A percentile compares a stretch with the other conserved stretches of the same genome.
phyloP scores from a whole-genome alignment of 2,888 invertebrate genomes.

The Dicycla oo region DNA sequence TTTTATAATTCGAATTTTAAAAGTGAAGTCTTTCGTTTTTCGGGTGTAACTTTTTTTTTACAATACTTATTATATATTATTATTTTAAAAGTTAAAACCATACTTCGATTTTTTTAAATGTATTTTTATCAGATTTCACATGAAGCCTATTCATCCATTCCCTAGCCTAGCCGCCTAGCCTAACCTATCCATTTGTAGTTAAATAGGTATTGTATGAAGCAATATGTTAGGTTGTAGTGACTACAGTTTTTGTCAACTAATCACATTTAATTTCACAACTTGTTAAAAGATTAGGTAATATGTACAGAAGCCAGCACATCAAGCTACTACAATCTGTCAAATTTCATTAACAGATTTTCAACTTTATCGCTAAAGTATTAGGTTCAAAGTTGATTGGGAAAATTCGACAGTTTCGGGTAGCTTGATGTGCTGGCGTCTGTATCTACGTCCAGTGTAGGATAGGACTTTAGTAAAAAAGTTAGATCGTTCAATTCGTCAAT shows the following conservation, averaged over 20 bases:
- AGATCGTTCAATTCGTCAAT: neutral
- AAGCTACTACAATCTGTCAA: too few species aligned
- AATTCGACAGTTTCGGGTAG: too few species aligned
- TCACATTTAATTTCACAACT: too few species aligned
- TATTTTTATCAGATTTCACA: neutral
- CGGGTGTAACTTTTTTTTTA: neutral
- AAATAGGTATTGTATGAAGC: neutral
- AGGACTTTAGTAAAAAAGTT: conserved; percentile 5
- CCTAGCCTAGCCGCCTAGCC: too few species aligned
- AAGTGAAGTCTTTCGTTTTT: neutral
- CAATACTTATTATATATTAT: too few species aligned
- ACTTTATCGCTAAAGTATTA: too few species aligned
- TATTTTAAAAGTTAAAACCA: neutral
- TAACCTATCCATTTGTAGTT: neutral
- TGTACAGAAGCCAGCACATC: too few species aligned
- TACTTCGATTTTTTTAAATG: neutral
- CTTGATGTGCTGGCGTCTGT: too few species aligned
- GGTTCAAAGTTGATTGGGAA: too few species aligned
- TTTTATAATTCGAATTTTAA: neutral
- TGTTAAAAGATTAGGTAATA: neutral
- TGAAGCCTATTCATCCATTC: neutral
- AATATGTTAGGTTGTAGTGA: neutral
- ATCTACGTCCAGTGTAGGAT: too few species aligned
- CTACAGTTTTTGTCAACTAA: neutral
- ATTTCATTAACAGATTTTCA: too few species aligned